Evolutionary conservation across 2,797 vertebrate species (phyloP).

Genomic region (Chloroceryle inda): DNA sequence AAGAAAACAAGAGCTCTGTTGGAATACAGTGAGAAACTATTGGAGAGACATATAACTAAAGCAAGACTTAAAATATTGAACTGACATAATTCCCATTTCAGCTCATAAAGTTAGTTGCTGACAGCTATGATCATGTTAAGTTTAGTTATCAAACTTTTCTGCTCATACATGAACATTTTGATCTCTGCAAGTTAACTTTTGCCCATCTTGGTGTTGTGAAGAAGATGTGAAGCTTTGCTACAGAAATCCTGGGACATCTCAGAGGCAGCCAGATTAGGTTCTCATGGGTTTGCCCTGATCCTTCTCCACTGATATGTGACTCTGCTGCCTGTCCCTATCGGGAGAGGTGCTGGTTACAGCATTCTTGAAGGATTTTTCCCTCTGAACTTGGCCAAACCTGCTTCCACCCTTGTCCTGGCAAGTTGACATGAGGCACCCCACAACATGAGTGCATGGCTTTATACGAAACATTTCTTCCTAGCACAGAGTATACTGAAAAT

Average conservation of each 20-base stretch:
- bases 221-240: background rate
- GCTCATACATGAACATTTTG: background rate
- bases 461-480: background rate
- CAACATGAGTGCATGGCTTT: background rate
- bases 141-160: background rate
- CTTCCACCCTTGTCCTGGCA: background rate
- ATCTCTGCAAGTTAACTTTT: background rate
- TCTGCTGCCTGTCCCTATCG: background rate
- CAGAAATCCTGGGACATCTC: background rate
- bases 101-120: background rate
- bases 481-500: background rate
- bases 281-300: accelerated
- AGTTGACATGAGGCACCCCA: background rate
- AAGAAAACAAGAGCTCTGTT: background rate
- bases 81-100: background rate
- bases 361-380: background rate
- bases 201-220: background rate
- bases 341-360: background rate
- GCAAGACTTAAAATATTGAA: background rate
- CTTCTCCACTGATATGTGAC: background rate
- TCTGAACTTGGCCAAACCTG: background rate
- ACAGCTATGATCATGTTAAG: background rate
- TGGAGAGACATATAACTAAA: background rate
- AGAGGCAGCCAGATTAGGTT: background rate
- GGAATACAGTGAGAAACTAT: too few species aligned